A percentile compares a stretch with the other conserved stretches of the same genome.
Evolutionary conservation across 1,140 invertebrate genomes (phyloP).

Genomic region (Ylistrum balloti): DNA sequence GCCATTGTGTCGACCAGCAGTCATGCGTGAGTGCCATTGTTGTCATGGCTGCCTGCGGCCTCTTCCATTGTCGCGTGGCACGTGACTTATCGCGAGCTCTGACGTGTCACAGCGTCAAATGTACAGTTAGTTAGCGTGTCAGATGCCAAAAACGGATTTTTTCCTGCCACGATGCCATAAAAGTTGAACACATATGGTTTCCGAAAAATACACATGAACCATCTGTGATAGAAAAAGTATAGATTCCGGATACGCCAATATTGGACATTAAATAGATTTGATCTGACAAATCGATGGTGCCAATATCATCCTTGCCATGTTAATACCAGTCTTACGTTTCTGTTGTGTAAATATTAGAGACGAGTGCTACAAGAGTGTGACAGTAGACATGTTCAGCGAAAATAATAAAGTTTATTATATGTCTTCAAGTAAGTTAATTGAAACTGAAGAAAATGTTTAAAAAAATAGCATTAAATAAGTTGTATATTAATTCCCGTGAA

Average conservation of each 20-base stretch:
- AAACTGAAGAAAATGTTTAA: too few species aligned
- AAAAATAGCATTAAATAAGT: too few species aligned
- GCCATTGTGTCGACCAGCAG: not conserved
- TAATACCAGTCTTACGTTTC: too few species aligned
- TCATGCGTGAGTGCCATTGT: not conserved
- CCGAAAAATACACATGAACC: constrained; percentile 24
- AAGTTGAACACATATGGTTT: constrained; percentile 25
- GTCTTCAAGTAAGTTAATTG: too few species aligned
- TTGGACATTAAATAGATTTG: not conserved
- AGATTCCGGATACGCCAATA: not conserved
- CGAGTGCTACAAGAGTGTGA: too few species aligned
- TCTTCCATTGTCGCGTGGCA: not conserved
- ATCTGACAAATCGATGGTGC: not conserved
- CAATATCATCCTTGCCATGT: too few species aligned
- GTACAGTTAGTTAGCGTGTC: constrained; percentile 32
- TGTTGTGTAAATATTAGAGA: too few species aligned
- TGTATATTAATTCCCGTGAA: too few species aligned
- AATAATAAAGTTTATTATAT: too few species aligned
- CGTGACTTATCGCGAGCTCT: constrained; percentile 1
- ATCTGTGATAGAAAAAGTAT: not conserved
- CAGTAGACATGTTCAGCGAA: too few species aligned
- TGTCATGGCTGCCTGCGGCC: not conserved
- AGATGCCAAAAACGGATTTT: constrained; percentile 27
- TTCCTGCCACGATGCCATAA: constrained; percentile 15
- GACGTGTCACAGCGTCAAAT: constrained; percentile 31